phyloP scores from a whole-genome alignment of 2,888 invertebrate genomes.

The Theretra japonica region DNA sequence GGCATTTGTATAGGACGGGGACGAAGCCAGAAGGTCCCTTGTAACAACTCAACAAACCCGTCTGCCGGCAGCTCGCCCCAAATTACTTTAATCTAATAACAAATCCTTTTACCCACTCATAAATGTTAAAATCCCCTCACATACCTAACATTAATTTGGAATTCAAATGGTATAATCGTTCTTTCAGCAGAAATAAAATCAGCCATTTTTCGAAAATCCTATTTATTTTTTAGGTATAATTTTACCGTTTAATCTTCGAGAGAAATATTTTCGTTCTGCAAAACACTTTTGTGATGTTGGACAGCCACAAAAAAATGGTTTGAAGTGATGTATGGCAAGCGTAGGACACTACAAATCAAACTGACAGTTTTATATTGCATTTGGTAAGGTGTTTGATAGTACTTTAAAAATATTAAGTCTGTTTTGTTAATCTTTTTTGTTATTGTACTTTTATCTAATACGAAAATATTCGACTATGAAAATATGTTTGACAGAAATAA shows the following conservation, averaged over 20 bases:
- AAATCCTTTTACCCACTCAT: conserved; percentile 37
- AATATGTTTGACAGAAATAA: too few relatives aligned
- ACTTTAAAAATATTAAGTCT: too few relatives aligned
- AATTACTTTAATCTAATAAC: conserved; percentile 44
- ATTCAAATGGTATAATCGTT: conserved; percentile 17
- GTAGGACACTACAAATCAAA: conserved; percentile 1
- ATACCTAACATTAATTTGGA: conserved; percentile 26
- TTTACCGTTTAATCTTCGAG: background rate
- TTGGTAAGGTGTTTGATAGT: too few relatives aligned
- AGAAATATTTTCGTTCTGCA: background rate
- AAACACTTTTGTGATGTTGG: background rate
- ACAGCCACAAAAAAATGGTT: background rate
- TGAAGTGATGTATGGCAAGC: background rate
- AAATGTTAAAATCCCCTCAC: conserved; percentile 39
- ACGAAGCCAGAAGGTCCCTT: conserved; percentile 45
- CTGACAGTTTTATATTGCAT: too few relatives aligned
- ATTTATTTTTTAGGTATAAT: conserved; percentile 1
- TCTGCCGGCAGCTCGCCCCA: conserved; percentile 42
- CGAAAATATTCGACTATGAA: too few relatives aligned
- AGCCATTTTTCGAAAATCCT: background rate
- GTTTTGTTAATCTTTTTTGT: background rate
- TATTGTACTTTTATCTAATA: background rate
- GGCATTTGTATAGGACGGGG: conserved; percentile 50
- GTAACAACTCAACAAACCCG: conserved; percentile 49
- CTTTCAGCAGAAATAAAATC: background rate